These are phyloP conservation scores for Atractosteus spatula DNA, from an alignment of 2,113 vertebrate species.

Conservation along the genomic window DNA sequence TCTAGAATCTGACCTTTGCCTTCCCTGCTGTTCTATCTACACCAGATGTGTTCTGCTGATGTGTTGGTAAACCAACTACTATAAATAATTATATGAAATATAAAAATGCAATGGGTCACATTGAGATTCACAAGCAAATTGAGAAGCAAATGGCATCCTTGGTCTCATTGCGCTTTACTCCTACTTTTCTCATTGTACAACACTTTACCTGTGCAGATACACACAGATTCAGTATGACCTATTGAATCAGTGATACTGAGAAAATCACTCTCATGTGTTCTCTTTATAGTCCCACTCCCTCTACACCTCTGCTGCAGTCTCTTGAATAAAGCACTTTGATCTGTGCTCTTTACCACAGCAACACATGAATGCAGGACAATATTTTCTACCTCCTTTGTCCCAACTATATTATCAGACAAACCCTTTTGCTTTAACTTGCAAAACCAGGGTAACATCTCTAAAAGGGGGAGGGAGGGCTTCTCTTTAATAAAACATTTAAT, in stretches of 20 bases:
- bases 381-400: conserved; percentile 43
- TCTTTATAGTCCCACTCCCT: conserved; percentile 38
- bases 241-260: conserved; percentile 36
- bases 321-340: conserved; percentile 66
- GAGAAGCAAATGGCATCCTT: too few species aligned
- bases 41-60: neutral
- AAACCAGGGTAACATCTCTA: conserved; percentile 14
- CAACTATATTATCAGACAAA: conserved; percentile 35
- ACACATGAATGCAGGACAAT: conserved; percentile 50
- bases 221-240: conserved; percentile 14
- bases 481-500: conserved; percentile 61
- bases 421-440: conserved; percentile 25
- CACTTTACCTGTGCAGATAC: too few species aligned
- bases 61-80: too few species aligned
- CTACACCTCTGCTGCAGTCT: conserved; percentile 48
- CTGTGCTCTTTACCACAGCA: conserved; percentile 28
- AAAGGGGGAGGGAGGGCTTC: conserved; percentile 15
- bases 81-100: too few species aligned
- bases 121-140: too few species aligned
- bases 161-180: too few species aligned
- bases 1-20: conserved; percentile 14
- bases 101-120: too few species aligned
- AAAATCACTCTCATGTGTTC: conserved; percentile 54
- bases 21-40: neutral
- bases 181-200: too few species aligned